phyloP scores from a whole-genome alignment of 2,888 invertebrate species.

The Hyposoter dolosus region DNA sequence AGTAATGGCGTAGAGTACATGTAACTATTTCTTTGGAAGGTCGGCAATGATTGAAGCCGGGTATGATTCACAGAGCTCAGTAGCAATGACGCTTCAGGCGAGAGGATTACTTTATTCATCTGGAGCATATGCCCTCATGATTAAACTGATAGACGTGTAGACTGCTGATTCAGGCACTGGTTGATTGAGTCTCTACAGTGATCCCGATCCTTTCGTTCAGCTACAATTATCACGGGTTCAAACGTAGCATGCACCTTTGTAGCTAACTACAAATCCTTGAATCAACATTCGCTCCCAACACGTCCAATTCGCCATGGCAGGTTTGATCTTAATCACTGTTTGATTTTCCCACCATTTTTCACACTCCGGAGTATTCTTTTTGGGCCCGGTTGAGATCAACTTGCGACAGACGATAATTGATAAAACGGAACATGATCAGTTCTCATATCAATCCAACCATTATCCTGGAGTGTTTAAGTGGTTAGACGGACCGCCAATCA shows the following conservation, averaged over 20 bases:
- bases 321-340: neutral
- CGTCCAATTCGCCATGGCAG: neutral
- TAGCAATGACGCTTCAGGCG: constrained; percentile 12
- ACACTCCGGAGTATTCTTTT: neutral
- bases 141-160: constrained; percentile 19
- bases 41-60: constrained; percentile 33
- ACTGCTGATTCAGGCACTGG: neutral
- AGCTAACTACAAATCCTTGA: neutral
- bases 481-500: neutral
- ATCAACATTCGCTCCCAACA: neutral
- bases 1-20: constrained; percentile 3
- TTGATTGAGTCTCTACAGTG: constrained; percentile 11
- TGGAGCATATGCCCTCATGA: constrained; percentile 19
- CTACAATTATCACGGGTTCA: neutral
- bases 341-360: neutral
- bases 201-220: neutral
- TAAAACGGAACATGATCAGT: neutral
- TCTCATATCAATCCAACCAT: neutral
- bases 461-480: neutral
- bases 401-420: neutral
- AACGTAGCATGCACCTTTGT: neutral
- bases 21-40: constrained; percentile 46
- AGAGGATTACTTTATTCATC: constrained; percentile 57
- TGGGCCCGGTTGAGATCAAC: neutral
- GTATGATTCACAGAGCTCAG: constrained; percentile 29